Base-by-base conservation (phyloP, 1,140 invertebrate species). In the Hermetia illucens region DNA sequence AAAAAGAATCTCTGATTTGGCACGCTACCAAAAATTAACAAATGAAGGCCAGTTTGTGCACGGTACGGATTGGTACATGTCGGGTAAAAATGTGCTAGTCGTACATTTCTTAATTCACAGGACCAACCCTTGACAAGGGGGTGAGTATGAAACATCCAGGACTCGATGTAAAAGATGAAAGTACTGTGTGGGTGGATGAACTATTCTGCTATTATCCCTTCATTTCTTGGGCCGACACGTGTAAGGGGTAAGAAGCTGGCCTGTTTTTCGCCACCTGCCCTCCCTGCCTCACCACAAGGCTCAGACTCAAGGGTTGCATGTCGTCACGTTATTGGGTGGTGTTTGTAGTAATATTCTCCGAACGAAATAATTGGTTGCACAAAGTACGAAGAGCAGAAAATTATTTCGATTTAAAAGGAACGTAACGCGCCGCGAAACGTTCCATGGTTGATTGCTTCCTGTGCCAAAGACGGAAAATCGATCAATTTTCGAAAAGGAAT, bases 311-410 rank as follows among this genome's bases (percentile, higher is more conserved):
- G 24, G 24, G 24, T 27, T 27, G 24, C 24, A 27, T 27, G 24
- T 27, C 24, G 24, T 27, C 24, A 27, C 24, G 24, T 27, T 27
- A 27, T 27, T 27, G n/a, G n/a, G n/a, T n/a, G 24, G 24, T 27
- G 24, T 27, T 13, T 27, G 24, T 13, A 27, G 24, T 27, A 27
- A 27, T 27, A 27, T 13, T 27, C 24, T 13, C 13, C 8, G 24
- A 13, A 27, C 24, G 13, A 27, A 27, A 13, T 27, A 9, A 27
- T 27, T 27, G 24, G 24, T 27, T 9, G 24, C 24, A 27, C 8
- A 9, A 27, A 27, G 24, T 9, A 27, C 8, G 24, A 27, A 13
- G n/a, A n/a, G n/a, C n/a, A n/a, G n/a, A n/a, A n/a, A n/a, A n/a
- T n/a, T n/a, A 27, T 27, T 27, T 27, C 24, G 8, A 13, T 27